Base-by-base conservation (phyloP, 2,113 vertebrate genomes). In the Sclerurus mexicanus region DNA sequence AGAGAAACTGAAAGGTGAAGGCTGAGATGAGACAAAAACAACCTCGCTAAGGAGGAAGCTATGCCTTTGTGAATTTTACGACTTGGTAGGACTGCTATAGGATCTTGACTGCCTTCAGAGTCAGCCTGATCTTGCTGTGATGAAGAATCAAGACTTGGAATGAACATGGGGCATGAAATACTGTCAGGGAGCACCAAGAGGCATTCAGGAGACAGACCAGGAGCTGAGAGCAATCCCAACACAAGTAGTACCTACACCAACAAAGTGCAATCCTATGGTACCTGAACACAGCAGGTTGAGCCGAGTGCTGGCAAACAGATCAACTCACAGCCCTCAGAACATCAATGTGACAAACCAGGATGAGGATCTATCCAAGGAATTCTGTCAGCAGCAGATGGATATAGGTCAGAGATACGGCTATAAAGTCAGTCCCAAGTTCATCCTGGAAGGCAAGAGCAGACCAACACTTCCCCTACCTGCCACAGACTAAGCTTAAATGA, bases 361-460 rank as follows among this genome's bases (percentile, higher is more conserved):
- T 8, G 9, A 75, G 3, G 5, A 5, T 9, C 44, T n/a, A 19
- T 4, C 46, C 15, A 42, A 33, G 19, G n/a, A 33, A 7, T 37
- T 22, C 28, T 17, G 19, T 6, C 46, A 62, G n/a, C 49, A 60
- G 42, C 24, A 49, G 22, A 6, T 25, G 15, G 10, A 19, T 12
- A 40, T 1, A 0, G 21, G 7, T 14, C 58, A 33, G 27, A 76
- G 9, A 24, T 6, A 37, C 1, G 15, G 4, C 28, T 60, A 4
- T 13, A 12, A 33, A 75, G 4, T 4, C 28, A 23, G 6, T 4
- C 15, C 11, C 1, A 5, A 6, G 6, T 10, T 1, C 1, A 33
- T 5, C 13, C 44, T 25, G 42, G 6, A 21, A 66, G 10, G 4
- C 13, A 59, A 46, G 2, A 4, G 1, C 12, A 6, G 4, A 46